Evolutionary conservation across 1,140 invertebrate genomes (phyloP), one percentile per base, ranked within the genome.

Genomic region (Drosophila aff.): DNA sequence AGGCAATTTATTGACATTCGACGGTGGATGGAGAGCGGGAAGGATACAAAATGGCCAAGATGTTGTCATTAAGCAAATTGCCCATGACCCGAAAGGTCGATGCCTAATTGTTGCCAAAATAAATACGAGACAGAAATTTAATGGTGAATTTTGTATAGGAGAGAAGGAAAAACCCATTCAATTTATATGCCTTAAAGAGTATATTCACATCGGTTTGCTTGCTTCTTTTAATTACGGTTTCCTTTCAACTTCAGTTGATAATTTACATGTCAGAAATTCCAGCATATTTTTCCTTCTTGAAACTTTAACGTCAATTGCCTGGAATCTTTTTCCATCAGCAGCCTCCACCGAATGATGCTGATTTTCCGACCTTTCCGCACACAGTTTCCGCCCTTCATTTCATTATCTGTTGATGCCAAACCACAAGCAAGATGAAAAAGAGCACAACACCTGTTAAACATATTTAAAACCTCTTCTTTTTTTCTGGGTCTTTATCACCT

Each of bases 1-100:
- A 90, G 81, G 86, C 85, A 90, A 90, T 90, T 90, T 90, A 90
- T 90, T 60, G 75, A 50, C 73, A 47, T 43, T 57, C 57, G 49
- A 7, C 31, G 73, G 49, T 46, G 75, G 43, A 58, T 77, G 77
- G 61, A 43, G 59, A 38, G 44, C 15, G 52, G 23, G 50, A 16
- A 43, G 52, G 46, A 63, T 21, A n/a, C 36, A 23, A 43, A 62
- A 79, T 80, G 61, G 80, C 49, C 83, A 82, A 87, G 76, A 67
- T 33, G 71, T 79, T 71, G 82, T 82, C 82, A 86, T 86, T 86
- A 86, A 86, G 76, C 72, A 77, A 77, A 77, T 77, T 60, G 73
- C 38, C 58, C 60, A 49, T 64, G 61, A 46, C 16, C 72, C 46
- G 8, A 64, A 55, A 47, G 57, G 43, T 76, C 16, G 11, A 13